These are phyloP conservation scores for Rhagophthalmus giganteus DNA, from an alignment of 2,888 invertebrate genomes.

Conservation along the genomic window DNA sequence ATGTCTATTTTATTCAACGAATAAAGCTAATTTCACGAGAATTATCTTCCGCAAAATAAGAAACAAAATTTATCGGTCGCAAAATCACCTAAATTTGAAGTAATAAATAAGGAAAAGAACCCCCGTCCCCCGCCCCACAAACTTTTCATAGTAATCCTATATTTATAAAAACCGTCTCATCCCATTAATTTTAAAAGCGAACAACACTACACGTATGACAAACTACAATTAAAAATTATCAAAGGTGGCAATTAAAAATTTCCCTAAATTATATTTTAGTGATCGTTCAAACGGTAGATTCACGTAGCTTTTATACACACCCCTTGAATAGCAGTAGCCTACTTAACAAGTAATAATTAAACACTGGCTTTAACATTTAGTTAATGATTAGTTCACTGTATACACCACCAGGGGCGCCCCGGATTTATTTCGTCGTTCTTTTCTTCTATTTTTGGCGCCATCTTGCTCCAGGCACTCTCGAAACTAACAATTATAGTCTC, in stretches of 20 bases:
- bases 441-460: conserved; percentile 54
- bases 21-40: neutral
- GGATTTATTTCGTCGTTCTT: conserved; percentile 37
- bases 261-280: conserved; percentile 48
- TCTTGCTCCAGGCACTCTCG: conserved; percentile 49
- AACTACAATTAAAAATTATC: conserved; percentile 44
- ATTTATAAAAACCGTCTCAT: conserved; percentile 3
- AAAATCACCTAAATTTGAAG: neutral
- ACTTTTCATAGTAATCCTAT: neutral
- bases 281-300: conserved; percentile 36
- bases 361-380: conserved; percentile 49
- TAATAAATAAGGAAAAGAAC: no score
- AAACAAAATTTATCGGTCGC: no score
- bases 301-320: conserved; percentile 32
- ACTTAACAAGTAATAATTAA: conserved; percentile 49
- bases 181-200: conserved; percentile 40
- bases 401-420: conserved; percentile 46
- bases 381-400: conserved; percentile 52
- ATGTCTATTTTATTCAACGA: neutral
- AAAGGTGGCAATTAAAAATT: conserved; percentile 53
- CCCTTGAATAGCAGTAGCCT: conserved; percentile 46
- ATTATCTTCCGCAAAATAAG: no score
- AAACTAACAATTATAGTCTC: conserved; percentile 53
- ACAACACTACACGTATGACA: conserved; percentile 39
- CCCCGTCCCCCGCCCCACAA: no score